These are phyloP conservation scores for Aspiorhynchus laticeps DNA, from an alignment of 2,113 vertebrate species.

Conservation along the genomic window DNA sequence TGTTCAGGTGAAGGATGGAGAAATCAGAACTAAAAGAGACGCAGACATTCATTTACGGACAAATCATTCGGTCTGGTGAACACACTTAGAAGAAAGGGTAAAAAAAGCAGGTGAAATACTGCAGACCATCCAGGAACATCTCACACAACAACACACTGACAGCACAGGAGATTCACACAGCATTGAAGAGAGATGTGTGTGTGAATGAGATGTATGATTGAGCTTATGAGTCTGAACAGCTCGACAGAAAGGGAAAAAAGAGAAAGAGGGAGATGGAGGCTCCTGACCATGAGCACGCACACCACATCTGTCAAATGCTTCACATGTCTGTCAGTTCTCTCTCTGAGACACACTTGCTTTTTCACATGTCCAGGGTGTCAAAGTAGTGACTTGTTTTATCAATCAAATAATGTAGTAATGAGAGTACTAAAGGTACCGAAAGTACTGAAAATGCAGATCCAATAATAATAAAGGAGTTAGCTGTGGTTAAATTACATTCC, in stretches of 20 bases:
- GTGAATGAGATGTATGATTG: not conserved
- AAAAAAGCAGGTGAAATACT: not conserved
- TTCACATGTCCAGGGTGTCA: not conserved
- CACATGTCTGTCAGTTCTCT: not conserved
- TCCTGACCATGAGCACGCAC: not conserved
- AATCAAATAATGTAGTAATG: not conserved
- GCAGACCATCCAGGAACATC: not conserved
- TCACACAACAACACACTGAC: slow-evolving; percentile 2
- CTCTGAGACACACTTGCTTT: not conserved
- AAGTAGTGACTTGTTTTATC: not conserved
- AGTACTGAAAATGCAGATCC: too few relatives aligned
- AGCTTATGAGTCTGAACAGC: slow-evolving; percentile 6
- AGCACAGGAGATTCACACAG: not conserved
- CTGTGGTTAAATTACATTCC: slow-evolving; percentile 1
- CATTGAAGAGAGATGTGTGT: not conserved
- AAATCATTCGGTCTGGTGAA: slow-evolving; percentile 6
- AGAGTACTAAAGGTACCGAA: too few relatives aligned
- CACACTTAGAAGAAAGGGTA: not conserved
- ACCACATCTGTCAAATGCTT: not conserved
- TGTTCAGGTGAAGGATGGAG: not conserved
- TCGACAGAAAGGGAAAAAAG: not conserved
- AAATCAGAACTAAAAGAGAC: slow-evolving; percentile 3
- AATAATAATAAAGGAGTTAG: not conserved
- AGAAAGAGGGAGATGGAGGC: not conserved
- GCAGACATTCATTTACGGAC: not conserved